Evolutionary conservation across 2,888 invertebrate species (phyloP).

Genomic region (Euplexia lucipara): DNA sequence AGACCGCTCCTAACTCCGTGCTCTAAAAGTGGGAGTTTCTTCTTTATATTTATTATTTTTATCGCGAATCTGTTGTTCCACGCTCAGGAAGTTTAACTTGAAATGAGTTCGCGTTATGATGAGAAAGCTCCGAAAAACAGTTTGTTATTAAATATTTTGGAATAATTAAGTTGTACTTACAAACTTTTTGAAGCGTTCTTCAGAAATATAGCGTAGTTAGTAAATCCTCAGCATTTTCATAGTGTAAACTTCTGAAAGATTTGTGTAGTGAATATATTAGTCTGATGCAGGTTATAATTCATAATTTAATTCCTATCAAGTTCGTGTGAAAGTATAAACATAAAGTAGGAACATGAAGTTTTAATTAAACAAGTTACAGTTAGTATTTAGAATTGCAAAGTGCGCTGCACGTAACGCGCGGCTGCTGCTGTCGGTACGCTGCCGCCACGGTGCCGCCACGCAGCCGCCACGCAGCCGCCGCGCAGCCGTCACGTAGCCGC

Average conservation of each 20-base stretch:
- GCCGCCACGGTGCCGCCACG: conserved; percentile 4
- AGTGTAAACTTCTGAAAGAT: conserved; percentile 28
- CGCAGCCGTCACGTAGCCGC: conserved; percentile 6
- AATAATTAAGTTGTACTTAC: conserved; percentile 47
- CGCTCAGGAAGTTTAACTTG: conserved; percentile 50
- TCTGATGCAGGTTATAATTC: conserved; percentile 55
- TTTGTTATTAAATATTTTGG: conserved; percentile 51
- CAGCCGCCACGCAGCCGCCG: neutral
- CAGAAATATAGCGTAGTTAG: conserved; percentile 28
- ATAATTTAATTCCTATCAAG: conserved; percentile 57
- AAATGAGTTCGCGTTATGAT: conserved; percentile 54
- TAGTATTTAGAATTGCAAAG: conserved; percentile 68
- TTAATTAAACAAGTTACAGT: conserved; percentile 71
- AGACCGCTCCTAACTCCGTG: conserved; percentile 37
- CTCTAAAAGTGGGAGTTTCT: conserved; percentile 46
- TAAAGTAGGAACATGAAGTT: conserved; percentile 61
- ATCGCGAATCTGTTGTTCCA: conserved; percentile 54
- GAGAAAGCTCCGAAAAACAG: conserved; percentile 34
- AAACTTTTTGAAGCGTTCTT: conserved; percentile 35
- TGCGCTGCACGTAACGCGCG: conserved; percentile 36
- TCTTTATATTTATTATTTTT: conserved; percentile 60
- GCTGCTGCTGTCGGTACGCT: conserved; percentile 2
- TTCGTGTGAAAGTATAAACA: conserved; percentile 56
- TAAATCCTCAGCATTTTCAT: conserved; percentile 29
- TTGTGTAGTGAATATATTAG: conserved; percentile 49